Percentiles rank a stretch among this genome's conserved stretches.
Conservation (phyloP, 2,113 vertebrate species). For the Microcebus jonahi region DNA sequence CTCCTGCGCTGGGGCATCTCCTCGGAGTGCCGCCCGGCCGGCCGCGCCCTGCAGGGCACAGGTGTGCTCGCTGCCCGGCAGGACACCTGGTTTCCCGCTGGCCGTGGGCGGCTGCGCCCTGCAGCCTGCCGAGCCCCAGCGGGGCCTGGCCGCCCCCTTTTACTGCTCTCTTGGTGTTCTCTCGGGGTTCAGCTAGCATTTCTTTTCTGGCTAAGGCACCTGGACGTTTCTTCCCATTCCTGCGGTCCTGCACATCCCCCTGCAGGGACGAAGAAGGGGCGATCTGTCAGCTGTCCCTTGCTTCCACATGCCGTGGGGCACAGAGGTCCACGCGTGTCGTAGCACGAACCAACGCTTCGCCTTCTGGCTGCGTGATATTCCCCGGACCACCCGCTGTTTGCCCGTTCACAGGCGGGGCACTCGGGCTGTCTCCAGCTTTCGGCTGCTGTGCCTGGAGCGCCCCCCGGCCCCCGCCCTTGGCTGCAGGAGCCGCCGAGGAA, state of each 20-base stretch:
- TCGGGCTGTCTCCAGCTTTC: no score
- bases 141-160: neutral
- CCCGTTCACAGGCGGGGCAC: no score
- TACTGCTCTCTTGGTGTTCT: rapidly evolving
- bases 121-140: neutral
- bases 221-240: rapidly evolving
- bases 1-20: rapidly evolving
- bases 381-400: no score
- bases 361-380: no score
- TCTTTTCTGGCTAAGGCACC: rapidly evolving
- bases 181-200: rapidly evolving
- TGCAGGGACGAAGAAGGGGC: neutral
- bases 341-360: no score
- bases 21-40: rapidly evolving
- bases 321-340: no score
- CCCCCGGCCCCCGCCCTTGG: no score
- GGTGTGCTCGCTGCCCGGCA: rapidly evolving
- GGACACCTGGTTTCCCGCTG: neutral
- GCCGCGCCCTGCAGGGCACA: rapidly evolving
- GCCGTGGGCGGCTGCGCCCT: rapidly evolving
- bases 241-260: rapidly evolving
- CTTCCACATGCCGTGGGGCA: no score
- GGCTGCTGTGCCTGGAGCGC: no score
- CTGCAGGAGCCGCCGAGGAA: no score
- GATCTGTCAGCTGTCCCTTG: no score